phyloP scores from a whole-genome alignment of 2,888 invertebrate species.

The Limnephilus rhombicus region DNA sequence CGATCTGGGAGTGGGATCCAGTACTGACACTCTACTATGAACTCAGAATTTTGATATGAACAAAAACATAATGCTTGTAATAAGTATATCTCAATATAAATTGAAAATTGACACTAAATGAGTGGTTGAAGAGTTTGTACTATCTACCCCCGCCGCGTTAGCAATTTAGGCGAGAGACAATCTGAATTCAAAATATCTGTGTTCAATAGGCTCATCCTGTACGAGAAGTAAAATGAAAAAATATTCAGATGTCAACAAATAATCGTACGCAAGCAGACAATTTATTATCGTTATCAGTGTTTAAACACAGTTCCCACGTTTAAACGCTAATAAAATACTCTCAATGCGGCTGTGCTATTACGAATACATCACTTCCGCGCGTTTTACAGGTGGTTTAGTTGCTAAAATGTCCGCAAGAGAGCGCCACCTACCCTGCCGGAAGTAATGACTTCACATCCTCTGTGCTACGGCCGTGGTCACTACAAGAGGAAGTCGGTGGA shows the following conservation, averaged over 20 bases:
- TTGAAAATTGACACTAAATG: background rate
- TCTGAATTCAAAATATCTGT: background rate
- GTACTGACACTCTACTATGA: background rate
- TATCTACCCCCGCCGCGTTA: background rate
- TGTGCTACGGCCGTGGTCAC: background rate
- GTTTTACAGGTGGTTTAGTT: constrained; percentile 42
- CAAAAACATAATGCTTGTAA: too few species aligned
- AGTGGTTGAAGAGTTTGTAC: background rate
- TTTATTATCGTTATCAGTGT: background rate
- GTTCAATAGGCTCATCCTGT: background rate
- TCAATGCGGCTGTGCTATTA: background rate
- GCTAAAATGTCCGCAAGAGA: constrained; percentile 29
- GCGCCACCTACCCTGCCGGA: constrained; percentile 41
- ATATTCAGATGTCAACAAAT: too few species aligned
- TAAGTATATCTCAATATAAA: too few species aligned
- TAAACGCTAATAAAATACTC: background rate
- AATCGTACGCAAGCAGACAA: background rate
- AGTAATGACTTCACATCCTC: constrained; percentile 56
- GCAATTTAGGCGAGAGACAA: background rate
- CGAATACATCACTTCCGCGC: background rate
- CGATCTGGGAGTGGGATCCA: background rate
- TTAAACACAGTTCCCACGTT: background rate
- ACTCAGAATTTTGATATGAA: too few species aligned
- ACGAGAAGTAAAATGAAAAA: background rate
- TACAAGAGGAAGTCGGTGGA: constrained; percentile 6